Conservation (phyloP, 1,140 invertebrate species). For the Plodia interpunctella region DNA sequence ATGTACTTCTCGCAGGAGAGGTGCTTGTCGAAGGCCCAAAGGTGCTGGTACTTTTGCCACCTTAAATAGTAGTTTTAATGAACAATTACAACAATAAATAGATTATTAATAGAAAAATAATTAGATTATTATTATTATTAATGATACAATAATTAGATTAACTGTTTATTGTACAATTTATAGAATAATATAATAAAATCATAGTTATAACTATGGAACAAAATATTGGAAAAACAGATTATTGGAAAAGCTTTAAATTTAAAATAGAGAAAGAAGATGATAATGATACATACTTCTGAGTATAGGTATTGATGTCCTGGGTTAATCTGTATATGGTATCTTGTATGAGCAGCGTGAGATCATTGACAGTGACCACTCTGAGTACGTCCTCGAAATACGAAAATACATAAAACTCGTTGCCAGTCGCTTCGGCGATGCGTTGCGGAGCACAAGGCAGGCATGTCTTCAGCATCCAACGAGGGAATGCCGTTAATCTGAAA, state of each 20-base stretch:
- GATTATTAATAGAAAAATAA: no score
- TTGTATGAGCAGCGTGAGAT: constrained; percentile 82
- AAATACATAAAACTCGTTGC: constrained; percentile 80
- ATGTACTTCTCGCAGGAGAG: constrained; percentile 86
- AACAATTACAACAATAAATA: no score
- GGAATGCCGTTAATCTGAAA: constrained; percentile 83
- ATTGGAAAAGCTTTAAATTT: no score
- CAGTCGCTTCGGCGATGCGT: constrained; percentile 68
- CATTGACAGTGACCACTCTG: constrained; percentile 80
- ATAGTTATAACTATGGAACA: no score
- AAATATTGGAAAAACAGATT: no score
- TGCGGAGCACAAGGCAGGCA: constrained; percentile 84
- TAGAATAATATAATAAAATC: no score
- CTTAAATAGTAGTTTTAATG: constrained; percentile 61
- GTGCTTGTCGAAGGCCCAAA: constrained; percentile 90
- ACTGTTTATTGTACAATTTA: no score
- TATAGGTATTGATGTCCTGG: constrained; percentile 80
- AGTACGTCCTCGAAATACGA: constrained; percentile 88
- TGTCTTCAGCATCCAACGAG: constrained; percentile 90
- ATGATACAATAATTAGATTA: no score
- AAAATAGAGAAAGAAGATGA: no score
- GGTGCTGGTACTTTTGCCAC: constrained; percentile 86
- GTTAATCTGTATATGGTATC: constrained; percentile 81
- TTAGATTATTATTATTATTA: no score
- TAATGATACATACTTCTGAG: constrained; percentile 76